Evolutionary conservation across 1,140 invertebrate species (phyloP).

Genomic region (Lethrus apterus): DNA sequence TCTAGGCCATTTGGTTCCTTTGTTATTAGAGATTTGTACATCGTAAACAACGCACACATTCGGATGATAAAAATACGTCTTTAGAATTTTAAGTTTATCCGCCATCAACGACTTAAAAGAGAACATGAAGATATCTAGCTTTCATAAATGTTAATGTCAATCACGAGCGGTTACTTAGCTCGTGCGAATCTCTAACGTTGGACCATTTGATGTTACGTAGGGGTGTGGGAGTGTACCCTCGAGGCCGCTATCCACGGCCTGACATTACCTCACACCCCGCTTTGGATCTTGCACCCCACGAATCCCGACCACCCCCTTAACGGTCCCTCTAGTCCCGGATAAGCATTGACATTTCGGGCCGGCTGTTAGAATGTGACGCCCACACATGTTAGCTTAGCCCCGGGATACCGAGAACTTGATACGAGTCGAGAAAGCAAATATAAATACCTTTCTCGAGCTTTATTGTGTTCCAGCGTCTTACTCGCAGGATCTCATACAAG

Average conservation of each 20-base stretch:
- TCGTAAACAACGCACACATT: slow-evolving; percentile 1
- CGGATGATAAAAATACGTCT: too few species aligned
- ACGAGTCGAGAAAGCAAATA: slow-evolving; percentile 19
- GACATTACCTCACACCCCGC: slow-evolving; percentile 24
- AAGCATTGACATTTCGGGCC: slow-evolving; percentile 31
- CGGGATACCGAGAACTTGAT: slow-evolving; percentile 21
- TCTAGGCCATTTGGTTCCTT: slow-evolving; percentile 21
- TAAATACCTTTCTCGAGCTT: slow-evolving; percentile 20
- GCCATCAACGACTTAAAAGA: too few species aligned
- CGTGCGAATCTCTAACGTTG: slow-evolving; percentile 11
- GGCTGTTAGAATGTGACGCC: slow-evolving; percentile 29
- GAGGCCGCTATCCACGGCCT: slow-evolving; percentile 22
- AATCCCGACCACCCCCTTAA: slow-evolving; percentile 14
- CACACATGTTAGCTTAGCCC: slow-evolving; percentile 21
- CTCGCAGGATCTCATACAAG: neutral
- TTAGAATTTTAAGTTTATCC: too few species aligned
- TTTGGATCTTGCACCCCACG: slow-evolving; percentile 6
- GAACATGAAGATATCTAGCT: too few species aligned
- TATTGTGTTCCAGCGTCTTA: slow-evolving; percentile 15
- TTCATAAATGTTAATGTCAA: too few species aligned
- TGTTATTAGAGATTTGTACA: slow-evolving; percentile 8
- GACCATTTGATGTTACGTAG: slow-evolving; percentile 19
- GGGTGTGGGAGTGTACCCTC: slow-evolving; percentile 12
- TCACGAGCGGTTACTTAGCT: too few species aligned
- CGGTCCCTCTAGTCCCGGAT: slow-evolving; percentile 16